Evolutionary conservation across 2,113 vertebrate genomes (phyloP).

Genomic region (Pristiophorus japonicus): DNA sequence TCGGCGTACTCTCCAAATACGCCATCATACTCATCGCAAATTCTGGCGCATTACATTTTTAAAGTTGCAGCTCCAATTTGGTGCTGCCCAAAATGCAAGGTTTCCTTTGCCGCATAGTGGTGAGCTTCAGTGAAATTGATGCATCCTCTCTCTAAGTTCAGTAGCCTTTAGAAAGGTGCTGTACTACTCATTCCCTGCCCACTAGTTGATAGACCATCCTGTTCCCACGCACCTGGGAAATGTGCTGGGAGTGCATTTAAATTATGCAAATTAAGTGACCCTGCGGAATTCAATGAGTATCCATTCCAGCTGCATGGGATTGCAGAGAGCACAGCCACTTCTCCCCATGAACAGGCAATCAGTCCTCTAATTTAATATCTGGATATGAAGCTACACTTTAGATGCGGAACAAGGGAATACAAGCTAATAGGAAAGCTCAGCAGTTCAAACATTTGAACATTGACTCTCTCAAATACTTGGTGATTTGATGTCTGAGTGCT

Average conservation of each 20-base stretch:
- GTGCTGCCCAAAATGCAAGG: neutral
- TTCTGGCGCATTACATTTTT: neutral
- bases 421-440: neutral
- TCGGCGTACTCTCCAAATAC: too few relatives aligned
- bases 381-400: neutral
- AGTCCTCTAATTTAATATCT: neutral
- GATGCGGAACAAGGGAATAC: constrained; percentile 1
- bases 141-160: neutral
- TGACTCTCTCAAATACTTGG: neutral
- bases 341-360: neutral
- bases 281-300: neutral
- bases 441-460: neutral
- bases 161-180: neutral
- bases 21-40: too few relatives aligned
- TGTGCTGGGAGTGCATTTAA: neutral
- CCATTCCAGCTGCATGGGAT: neutral
- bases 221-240: neutral
- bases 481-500: neutral
- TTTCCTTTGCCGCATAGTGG: neutral
- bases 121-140: neutral
- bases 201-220: neutral
- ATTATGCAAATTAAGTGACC: neutral
- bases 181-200: neutral
- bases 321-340: neutral
- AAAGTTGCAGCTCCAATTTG: neutral